These are phyloP conservation scores for Samia ricini DNA, from an alignment of 1,140 invertebrate genomes.

Conservation along the genomic window DNA sequence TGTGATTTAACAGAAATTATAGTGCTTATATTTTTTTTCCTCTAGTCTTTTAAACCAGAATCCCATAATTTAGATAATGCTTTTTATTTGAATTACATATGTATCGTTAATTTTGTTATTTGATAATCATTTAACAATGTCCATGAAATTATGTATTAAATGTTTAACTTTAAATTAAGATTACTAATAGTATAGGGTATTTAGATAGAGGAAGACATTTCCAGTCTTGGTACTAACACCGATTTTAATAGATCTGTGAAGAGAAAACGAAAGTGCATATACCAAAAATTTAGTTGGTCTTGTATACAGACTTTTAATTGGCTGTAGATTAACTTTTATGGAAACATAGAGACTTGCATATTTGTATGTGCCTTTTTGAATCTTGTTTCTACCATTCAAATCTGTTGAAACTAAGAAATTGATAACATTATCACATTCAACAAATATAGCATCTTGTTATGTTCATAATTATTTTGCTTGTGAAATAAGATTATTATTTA, in stretches of 20 bases:
- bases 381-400: slow-evolving; percentile 53
- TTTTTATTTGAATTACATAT: neutral
- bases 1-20: neutral
- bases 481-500: neutral
- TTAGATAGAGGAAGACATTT: neutral
- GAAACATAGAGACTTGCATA: slow-evolving; percentile 20
- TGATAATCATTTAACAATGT: neutral
- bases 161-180: neutral
- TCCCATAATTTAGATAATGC: neutral
- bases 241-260: slow-evolving; percentile 3
- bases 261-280: slow-evolving; percentile 13
- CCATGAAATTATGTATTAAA: slow-evolving; percentile 4
- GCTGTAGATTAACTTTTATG: neutral
- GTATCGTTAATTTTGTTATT: neutral
- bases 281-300: slow-evolving; percentile 23
- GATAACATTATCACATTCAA: slow-evolving; percentile 32
- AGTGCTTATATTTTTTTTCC: neutral
- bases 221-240: neutral
- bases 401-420: slow-evolving; percentile 41
- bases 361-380: slow-evolving; percentile 53
- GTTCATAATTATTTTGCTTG: slow-evolving; percentile 2
- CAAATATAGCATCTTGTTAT: neutral
- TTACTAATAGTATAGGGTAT: slow-evolving; percentile 1
- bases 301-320: slow-evolving; percentile 1
- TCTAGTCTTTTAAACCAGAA: slow-evolving; percentile 6